Evolutionary conservation across 2,888 invertebrate species (phyloP).

Genomic region (Stenoptilia bipunctidactyla): DNA sequence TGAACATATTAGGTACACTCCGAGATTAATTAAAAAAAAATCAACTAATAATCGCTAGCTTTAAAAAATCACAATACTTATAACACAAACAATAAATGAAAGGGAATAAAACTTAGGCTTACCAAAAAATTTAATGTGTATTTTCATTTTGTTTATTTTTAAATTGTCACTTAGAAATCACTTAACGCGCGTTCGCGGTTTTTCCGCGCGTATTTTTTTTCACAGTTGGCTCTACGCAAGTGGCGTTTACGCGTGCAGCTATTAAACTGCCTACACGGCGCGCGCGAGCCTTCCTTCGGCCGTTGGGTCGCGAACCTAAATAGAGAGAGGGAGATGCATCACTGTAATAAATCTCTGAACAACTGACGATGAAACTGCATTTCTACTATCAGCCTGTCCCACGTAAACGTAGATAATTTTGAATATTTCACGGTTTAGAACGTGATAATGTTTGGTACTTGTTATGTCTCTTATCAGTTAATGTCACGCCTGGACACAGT

Average conservation of each 20-base stretch:
- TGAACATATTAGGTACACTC: too few species aligned
- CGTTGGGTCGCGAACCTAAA: too few species aligned
- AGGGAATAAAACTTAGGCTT: slow-evolving; percentile 21
- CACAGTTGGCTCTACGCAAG: slow-evolving; percentile 23
- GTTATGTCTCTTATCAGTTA: not conserved
- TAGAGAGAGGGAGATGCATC: too few species aligned
- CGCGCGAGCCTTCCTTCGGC: not conserved
- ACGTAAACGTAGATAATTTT: too few species aligned
- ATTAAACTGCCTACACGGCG: slow-evolving; percentile 24
- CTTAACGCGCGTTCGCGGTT: slow-evolving; percentile 23
- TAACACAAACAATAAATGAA: not conserved
- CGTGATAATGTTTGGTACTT: not conserved
- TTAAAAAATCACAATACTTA: too few species aligned
- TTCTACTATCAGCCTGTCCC: too few species aligned
- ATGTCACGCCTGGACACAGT: too few species aligned
- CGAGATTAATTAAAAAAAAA: too few species aligned
- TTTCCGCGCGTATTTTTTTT: slow-evolving; percentile 4
- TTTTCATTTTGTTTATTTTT: slow-evolving; percentile 41
- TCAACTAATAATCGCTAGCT: too few species aligned
- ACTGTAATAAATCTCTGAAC: too few species aligned
- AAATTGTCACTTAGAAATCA: slow-evolving; percentile 31
- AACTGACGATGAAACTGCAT: too few species aligned
- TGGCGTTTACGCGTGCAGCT: slow-evolving; percentile 43
- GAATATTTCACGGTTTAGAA: too few species aligned
- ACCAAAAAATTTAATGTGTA: slow-evolving; percentile 52